Evolutionary conservation across 1,140 invertebrate genomes (phyloP), one percentile per base, ranked within the genome.

Genomic region (Frieseomelitta varia): DNA sequence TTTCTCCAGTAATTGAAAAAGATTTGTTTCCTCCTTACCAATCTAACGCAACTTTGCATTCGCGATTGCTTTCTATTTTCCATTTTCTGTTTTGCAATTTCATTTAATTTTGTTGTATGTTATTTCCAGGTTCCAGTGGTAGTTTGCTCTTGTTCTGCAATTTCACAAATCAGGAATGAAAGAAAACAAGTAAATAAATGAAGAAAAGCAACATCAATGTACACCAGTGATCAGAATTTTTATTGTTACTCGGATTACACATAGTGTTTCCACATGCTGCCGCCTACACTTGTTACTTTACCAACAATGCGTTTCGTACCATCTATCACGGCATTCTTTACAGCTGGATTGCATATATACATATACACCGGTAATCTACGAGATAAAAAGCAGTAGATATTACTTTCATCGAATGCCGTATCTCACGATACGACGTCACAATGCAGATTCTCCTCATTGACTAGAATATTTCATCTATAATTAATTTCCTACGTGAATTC

Each of bases 1-100:
- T 85, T 80, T 74, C 81, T 76, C 79, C 84, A 91, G 91, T 93
- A 93, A 94, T 94, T 93, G 93, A 94, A 94, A 92, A 91, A 87
- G 91, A 93, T 93, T 93, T 93, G 87, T 92, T 91, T 88, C 17
- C 81, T 87, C 85, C 79, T 89, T 1, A 55, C 34, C 39, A 56
- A 47, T 21, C 17, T 53, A 30, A 39, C 15, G 51, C 19, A 30
- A 19, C 39, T 81, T 81, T 39, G 15, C 47, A 65, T 81, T 53
- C 17, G 14, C 12, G 24, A 24, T 0, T 39, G 24, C n/a, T 27
- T 39, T 21, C 1, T 15, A 24, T 0, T 39, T 58, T 14, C 11
- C 2, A 14, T 53, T 56, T 55, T 24, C 17, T 11, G 3, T 14
- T 58, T n/a, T 8, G 12, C 10, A 47, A 24, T 19, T n/a, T 10